phyloP scores from a whole-genome alignment of 1,140 invertebrate genomes.

The Sesamia nonagrioides region DNA sequence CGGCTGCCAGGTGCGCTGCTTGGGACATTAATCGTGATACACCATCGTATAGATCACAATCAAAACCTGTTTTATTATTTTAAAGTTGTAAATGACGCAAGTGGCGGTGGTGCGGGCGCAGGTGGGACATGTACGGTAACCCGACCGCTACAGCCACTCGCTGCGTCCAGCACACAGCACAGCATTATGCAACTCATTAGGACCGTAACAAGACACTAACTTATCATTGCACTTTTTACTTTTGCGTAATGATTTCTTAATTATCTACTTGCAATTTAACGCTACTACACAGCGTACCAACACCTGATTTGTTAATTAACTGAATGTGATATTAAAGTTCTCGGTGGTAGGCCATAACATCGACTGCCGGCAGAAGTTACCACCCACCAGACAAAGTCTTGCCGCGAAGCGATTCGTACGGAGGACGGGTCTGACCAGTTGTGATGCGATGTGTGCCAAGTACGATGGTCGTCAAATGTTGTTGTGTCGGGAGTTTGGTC shows the following conservation, averaged over 20 bases:
- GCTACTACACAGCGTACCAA: neutral
- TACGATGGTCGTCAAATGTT: too few relatives aligned
- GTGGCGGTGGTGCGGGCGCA: conserved; percentile 76
- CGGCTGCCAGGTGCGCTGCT: conserved; percentile 80
- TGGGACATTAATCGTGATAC: conserved; percentile 81
- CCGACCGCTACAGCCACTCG: conserved; percentile 49
- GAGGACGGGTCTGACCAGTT: too few relatives aligned
- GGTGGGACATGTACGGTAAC: conserved; percentile 75
- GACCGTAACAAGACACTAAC: conserved; percentile 19
- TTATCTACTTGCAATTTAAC: neutral
- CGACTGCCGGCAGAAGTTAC: too few relatives aligned
- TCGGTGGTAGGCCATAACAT: too few relatives aligned
- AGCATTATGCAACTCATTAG: conserved; percentile 31
- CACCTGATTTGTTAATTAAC: conserved; percentile 4
- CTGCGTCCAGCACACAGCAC: conserved; percentile 2
- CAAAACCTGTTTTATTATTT: conserved; percentile 86
- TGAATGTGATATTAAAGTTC: neutral
- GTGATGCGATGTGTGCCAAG: too few relatives aligned
- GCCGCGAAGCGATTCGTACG: too few relatives aligned
- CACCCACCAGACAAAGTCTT: too few relatives aligned
- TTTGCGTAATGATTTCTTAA: conserved; percentile 25
- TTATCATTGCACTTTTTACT: conserved; percentile 36
- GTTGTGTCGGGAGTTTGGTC: too few relatives aligned
- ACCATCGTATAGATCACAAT: conserved; percentile 85
- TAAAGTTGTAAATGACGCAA: conserved; percentile 87